phyloP scores from a whole-genome alignment of 1,140 invertebrate species.

The Ostrea edulis region DNA sequence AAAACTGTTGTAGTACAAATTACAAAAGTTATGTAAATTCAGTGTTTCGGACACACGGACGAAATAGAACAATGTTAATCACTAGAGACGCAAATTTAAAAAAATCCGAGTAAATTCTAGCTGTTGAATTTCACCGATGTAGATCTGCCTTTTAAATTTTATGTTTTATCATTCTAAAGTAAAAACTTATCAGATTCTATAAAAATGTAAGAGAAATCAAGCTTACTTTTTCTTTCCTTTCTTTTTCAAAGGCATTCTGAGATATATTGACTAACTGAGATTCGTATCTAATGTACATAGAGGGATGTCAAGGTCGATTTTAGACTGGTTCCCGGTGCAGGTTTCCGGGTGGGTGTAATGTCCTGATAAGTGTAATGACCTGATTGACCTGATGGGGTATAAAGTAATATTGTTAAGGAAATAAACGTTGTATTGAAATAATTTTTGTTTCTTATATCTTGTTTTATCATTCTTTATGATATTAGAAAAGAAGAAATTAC shows the following conservation, averaged over 20 bases:
- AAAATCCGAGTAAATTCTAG: not conserved
- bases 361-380: no score
- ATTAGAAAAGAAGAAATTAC: no score
- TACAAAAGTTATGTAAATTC: no score
- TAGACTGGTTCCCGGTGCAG: no score
- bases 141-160: not conserved
- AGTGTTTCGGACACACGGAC: no score
- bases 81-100: no score
- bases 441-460: no score
- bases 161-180: not conserved
- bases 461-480: no score
- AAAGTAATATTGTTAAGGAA: no score
- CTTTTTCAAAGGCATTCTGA: not conserved
- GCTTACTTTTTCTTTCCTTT: slow-evolving; percentile 31
- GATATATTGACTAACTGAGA: not conserved
- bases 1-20: not conserved
- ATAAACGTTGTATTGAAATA: no score
- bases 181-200: not conserved
- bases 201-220: not conserved
- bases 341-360: no score
- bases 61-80: not conserved
- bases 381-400: no score
- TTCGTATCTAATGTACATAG: slow-evolving; percentile 24
- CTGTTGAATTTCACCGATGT: not conserved
- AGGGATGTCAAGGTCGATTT: slow-evolving; percentile 24